phyloP scores from a whole-genome alignment of 2,888 invertebrate genomes.

The Agriopis aurantiaria region DNA sequence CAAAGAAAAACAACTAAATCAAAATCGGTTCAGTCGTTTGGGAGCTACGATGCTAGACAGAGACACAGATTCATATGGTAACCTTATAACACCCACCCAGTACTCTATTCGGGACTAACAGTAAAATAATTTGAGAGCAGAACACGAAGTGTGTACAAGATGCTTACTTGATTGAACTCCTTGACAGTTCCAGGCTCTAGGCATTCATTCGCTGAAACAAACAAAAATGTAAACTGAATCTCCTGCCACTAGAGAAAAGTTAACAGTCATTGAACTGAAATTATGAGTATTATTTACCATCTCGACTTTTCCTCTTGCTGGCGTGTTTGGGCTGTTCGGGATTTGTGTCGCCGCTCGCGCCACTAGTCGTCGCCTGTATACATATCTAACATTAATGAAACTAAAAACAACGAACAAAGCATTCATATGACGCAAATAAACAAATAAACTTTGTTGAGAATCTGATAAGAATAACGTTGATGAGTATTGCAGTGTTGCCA shows the following conservation, averaged over 20 bases:
- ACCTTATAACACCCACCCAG: too few species aligned
- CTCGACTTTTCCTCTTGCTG: slow-evolving; percentile 53
- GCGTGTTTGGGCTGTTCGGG: not conserved
- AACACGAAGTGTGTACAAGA: not conserved
- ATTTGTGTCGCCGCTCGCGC: not conserved
- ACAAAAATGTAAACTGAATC: not conserved
- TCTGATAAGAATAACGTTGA: too few species aligned
- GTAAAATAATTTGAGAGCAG: not conserved
- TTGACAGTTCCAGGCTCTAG: slow-evolving; percentile 59
- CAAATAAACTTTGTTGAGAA: not conserved
- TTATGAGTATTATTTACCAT: slow-evolving; percentile 48
- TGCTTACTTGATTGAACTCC: slow-evolving; percentile 70
- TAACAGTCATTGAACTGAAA: too few species aligned
- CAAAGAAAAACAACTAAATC: too few species aligned
- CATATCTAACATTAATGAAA: not conserved
- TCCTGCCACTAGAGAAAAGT: not conserved
- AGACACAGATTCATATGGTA: too few species aligned
- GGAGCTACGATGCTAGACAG: too few species aligned
- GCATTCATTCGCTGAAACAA: slow-evolving; percentile 54
- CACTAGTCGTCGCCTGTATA: not conserved
- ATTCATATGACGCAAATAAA: not conserved
- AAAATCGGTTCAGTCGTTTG: too few species aligned
- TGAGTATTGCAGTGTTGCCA: too few species aligned
- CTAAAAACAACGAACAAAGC: not conserved
- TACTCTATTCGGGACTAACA: too few species aligned